Percentiles rank a stretch among this genome's conserved stretches.
Evolutionary conservation across 1,140 invertebrate genomes (phyloP).

Genomic region (Trichonephila clavipes): DNA sequence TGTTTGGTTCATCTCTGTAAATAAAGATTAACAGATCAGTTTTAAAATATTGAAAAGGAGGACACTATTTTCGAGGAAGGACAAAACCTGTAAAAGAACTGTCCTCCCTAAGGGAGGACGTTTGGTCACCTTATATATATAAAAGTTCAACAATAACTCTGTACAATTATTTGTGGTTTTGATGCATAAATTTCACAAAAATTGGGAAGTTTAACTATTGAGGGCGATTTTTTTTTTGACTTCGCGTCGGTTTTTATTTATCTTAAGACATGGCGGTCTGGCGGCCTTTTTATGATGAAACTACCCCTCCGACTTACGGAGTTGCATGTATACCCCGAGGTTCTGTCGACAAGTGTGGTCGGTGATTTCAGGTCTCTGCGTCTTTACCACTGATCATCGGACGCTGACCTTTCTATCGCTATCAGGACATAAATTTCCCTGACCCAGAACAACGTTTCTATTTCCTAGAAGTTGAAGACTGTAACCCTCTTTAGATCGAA

Average conservation of each 20-base stretch:
- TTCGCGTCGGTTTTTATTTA: not conserved
- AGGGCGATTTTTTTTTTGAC: not conserved
- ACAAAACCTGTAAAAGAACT: no score
- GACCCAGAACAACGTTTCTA: conserved; percentile 31
- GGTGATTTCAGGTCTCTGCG: conserved; percentile 38
- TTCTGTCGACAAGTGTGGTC: conserved; percentile 6
- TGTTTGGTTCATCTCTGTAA: no score
- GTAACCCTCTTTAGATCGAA: conserved; percentile 18
- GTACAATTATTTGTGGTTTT: no score
- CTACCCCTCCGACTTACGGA: not conserved
- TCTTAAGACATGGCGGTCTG: not conserved
- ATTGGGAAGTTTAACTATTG: no score
- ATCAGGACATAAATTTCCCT: conserved; percentile 21
- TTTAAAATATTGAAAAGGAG: no score
- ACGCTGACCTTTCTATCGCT: conserved; percentile 35
- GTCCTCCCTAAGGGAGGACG: no score
- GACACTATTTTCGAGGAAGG: no score
- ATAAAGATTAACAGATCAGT: no score
- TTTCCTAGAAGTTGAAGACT: conserved; percentile 15
- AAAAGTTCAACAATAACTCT: no score
- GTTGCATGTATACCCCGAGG: not conserved
- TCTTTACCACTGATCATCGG: conserved; percentile 34
- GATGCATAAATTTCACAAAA: no score
- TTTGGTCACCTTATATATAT: no score
- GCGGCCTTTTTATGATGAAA: not conserved